Base-by-base conservation (phyloP, 1,140 invertebrate species). In the Drosophila varians region DNA sequence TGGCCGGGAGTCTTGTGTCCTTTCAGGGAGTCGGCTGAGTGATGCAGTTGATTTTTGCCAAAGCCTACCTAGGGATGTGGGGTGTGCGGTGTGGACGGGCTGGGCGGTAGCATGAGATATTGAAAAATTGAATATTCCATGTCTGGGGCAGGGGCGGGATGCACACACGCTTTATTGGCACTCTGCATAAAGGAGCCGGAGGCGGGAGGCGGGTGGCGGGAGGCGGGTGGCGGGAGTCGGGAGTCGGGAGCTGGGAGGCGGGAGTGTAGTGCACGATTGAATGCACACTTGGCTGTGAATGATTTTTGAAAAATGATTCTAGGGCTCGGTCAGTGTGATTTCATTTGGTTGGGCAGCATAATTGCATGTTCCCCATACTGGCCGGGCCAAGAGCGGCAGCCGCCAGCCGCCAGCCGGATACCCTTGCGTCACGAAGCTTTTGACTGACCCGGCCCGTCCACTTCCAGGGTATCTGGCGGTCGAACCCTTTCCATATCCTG, bases 81-180 rank as follows among this genome's bases (percentile, higher is more conserved):
- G 26, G 7, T 28, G 8, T 11, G 26, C 21, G 8, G 26, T 26
- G 25, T 26, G 25, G 25, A 8, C 4, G 40, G 14, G 36, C 38
- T 58, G 52, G 43, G 53, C 40, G 72, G 60, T 61, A 56, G 77
- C 79, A 77, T 65, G 82, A 86, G 80, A 86, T 86, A 86, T 86
- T 86, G 80, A 80, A 87, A 86, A 86, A 87, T 86, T 87, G 82
- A 86, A 86, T 86, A 86, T 86, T 86, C 77, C 82, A 87, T 77
- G 82, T 74, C 68, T 61, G 73, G 68, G 61, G 57, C 31, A 36
- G 45, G 57, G 49, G 57, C 51, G 71, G 64, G 40, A 36, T 42
- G 46, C 62, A 55, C 71, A 78, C 71, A 64, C 51, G 61, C 55
- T 66, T 87, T 80, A 87, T 86, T 79, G 79, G 73, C 77, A 74